Base-by-base conservation (phyloP, 2,113 vertebrate species). In the Anolis sagrei region DNA sequence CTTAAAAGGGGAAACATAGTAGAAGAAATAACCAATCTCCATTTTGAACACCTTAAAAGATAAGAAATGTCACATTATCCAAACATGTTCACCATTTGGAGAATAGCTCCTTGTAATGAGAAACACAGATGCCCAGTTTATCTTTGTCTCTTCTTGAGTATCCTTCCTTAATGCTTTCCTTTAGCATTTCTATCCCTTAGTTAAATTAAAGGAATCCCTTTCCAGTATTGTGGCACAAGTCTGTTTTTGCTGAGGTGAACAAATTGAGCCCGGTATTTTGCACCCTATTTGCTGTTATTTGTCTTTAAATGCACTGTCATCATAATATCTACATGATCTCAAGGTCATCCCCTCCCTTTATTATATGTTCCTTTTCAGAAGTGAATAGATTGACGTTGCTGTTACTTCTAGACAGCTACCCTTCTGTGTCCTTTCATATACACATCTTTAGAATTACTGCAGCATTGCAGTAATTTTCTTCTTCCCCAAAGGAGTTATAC, bases 381-480 rank as follows among this genome's bases (percentile, higher is more conserved):
- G 34, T 76, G 84, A 66, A 86, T 86, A 62, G 76, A 90, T 84
- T 92, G 87, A 92, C 89, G 89, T 76, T 80, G 85, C 13, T 81
- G 5, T 88, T 90, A 90, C 85, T 91, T 81, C 86, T 32, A 5
- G 32, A 83, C 78, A 91, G 83, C 49, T 88, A 90, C 86, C 90
- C 29, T 84, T 92, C 66, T 34, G 79, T 91, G 77, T 75, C 89
- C 89, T 81, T 0, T 23, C 10, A 54, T 54, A 54, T 58, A 58
- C 73, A 91, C 82, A 89, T 91, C 89, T 89, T 90, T 90, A 89
- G 85, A 90, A 61, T 76, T 18, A 85, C 89, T 90, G 89, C 85
- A 91, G 91, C 88, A 92, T 3, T 90, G 91, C 93, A 95, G 91
- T 88, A 88, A 64, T 83, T 79, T 90, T 86, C 90, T 92, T 80